phyloP scores from a whole-genome alignment of 2,797 vertebrate genomes.

The Chrysocyon brachyurus region DNA sequence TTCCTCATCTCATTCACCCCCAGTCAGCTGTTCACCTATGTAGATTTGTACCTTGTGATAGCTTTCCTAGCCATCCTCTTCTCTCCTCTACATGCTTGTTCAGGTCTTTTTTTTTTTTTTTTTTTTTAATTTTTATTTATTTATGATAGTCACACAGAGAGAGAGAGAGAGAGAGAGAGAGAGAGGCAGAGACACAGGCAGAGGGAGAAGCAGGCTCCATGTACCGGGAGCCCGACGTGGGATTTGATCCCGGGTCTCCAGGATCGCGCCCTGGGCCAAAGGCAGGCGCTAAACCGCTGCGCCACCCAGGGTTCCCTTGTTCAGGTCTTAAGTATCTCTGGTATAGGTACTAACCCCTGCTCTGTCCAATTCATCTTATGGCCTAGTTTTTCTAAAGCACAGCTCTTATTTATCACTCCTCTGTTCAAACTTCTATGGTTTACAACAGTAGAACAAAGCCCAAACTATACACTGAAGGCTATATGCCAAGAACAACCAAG shows the following conservation, averaged over 20 bases:
- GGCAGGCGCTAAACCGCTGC: no score
- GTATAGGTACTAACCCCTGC: background rate
- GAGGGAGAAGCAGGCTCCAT: no score
- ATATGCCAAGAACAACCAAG: background rate
- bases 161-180: no score
- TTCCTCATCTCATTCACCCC: background rate
- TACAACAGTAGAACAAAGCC: conserved; percentile 29
- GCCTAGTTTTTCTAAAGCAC: conserved; percentile 1
- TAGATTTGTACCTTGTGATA: background rate
- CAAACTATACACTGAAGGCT: background rate
- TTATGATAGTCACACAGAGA: no score
- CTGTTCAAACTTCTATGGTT: background rate
- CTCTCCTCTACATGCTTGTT: background rate
- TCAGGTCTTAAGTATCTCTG: background rate
- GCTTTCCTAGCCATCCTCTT: background rate
- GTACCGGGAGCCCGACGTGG: no score
- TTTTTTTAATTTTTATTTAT: no score
- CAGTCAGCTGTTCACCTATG: background rate
- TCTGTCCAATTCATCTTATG: background rate
- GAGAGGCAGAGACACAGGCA: no score
- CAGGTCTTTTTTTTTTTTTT: background rate
- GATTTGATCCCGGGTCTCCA: no score
- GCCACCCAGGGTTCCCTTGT: background rate
- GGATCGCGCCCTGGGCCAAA: no score
- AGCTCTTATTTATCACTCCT: conserved; percentile 14